Evolutionary conservation across 1,140 invertebrate genomes (phyloP), one percentile per base, ranked within the genome.

Genomic region (Hyles euphorbiae): DNA sequence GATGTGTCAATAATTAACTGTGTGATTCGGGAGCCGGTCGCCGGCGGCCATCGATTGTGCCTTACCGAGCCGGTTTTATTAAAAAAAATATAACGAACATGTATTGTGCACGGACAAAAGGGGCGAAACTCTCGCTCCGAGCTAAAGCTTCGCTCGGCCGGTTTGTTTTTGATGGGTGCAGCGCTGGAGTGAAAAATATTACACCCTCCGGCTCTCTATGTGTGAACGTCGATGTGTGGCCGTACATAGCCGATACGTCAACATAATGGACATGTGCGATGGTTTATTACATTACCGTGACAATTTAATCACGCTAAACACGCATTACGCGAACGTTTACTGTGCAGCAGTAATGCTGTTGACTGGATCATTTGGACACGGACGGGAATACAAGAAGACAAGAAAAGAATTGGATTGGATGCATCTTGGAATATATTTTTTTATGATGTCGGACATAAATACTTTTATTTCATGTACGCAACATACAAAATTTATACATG

Each of bases 1-100:
- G 83, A 87, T 83, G 83, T 83, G 83, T 87, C 81, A 82, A 87
- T 87, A 87, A 87, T 87, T 87, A 84, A 84, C 81, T 74, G 76
- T 76, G 83, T 79, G 81, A 83, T 81, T 70, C 72, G 78, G 76
- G 55, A 66, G 73, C 70, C 57, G 57, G 68, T 67, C 68, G 80
- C 83, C 81, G 70, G 68, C 72, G 83, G 83, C 76, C 75, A 78
- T 78, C 80, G 78, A 78, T 69, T 72, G 72, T 66, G 67, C 58
- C 72, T 61, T 61, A 68, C 56, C 61, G 61, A 60, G 62, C 70
- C 58, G 70, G 70, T 70, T 22, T 73, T 78, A 74, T 78, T 74
- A 77, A 78, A 83, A 76, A 79, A 74, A 73, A 76, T 65, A 76
- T 69, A 72, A 78, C 67, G 74, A 65, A 75, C 67, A 68, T 58